Base-by-base conservation (phyloP, 2,888 invertebrate species). In the Drosophila parthenogenetica region DNA sequence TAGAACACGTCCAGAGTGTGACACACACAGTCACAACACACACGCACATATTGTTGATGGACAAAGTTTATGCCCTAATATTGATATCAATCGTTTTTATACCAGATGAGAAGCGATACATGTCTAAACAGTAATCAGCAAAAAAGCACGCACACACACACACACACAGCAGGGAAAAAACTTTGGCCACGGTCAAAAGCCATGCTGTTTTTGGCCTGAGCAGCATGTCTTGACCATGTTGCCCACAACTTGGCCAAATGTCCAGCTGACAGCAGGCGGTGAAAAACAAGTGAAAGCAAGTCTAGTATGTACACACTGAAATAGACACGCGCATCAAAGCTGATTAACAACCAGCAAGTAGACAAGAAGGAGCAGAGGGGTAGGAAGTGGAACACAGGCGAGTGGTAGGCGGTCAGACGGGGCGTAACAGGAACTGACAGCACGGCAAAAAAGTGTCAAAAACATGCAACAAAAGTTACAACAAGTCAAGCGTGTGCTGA, bases 51-150 rank as follows among this genome's bases (percentile, higher is more conserved):
- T 53, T 66, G 68, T 55, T 67, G 67, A 73, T 77, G 61, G 72
- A 13, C 65, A 67, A 75, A 77, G 75, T 78, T 80, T 61, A 72
- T 77, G 81, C 48, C 66, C 69, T 50, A 69, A 83, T 85, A 85
- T 85, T 85, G 86, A 85, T 87, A 85, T 79, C 87, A 87, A 85
- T 85, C 86, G 86, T 86, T 85, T 85, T 87, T 87, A 63, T 82
- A 57, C 67, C 29, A 63, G 61, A 70, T 66, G 57, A 55, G 49
- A 64, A 66, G 46, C 63, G 67, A 72, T 71, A 63, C 74, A 79
- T 74, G 69, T 72, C 60, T 49, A 40, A 65, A 69, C 84, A 73
- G 59, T 65, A 77, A 74, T 62, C 84, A 80, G 57, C 55, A 73
- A 71, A 58, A 69, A 54, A 59, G 53, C 77, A 83, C 73, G 80